Evolutionary conservation across 1,140 invertebrate genomes (phyloP), one percentile per base, ranked within the genome.

Genomic region (Coelopa frigida): DNA sequence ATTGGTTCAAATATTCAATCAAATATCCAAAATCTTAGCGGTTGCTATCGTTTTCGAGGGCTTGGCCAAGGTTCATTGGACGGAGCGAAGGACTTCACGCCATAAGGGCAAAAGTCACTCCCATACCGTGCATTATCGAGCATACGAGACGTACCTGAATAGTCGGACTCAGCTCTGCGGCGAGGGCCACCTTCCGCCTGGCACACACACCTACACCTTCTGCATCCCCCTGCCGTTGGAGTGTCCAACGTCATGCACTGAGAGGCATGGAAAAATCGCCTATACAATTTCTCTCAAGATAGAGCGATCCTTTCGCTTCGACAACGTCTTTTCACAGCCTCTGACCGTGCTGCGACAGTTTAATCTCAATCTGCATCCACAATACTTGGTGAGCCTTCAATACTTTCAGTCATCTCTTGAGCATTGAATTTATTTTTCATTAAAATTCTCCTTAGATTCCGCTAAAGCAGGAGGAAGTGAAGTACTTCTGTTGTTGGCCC

Each of bases 261-360:
- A 79, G 1, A 75, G 80, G 39, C 75, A 76, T 62, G 83, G 82
- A 3, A 72, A 75, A 50, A 70, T 84, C 42, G 62, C 78, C 18
- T 84, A 84, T 56, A 79, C 73, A 48, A 64, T 82, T 5, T 81
- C 79, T 64, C 80, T 55, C 21, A 31, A 37, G 24, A 59, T 87
- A 51, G 82, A 84, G 59, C 75, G 81, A 31, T 79, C 81, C 14
- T 83, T 80, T 80, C 78, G 78, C 31, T 79, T 81, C 52, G 82
- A 85, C 67, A 75, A 82, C 49, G 78, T 80, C 52, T 73, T 73
- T 31, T 82, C 81, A 68, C 73, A 71, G 52, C 75, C 77, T 4
- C 82, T 87, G 54, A 83, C 79, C 17, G 78, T 87, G 12, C 70
- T 84, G 11, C 75, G 76, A 46, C 74, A 78, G 7, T 73, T 82